Evolutionary conservation across 2,888 invertebrate genomes (phyloP).

Genomic region (Gymnosoma rotundatum): DNA sequence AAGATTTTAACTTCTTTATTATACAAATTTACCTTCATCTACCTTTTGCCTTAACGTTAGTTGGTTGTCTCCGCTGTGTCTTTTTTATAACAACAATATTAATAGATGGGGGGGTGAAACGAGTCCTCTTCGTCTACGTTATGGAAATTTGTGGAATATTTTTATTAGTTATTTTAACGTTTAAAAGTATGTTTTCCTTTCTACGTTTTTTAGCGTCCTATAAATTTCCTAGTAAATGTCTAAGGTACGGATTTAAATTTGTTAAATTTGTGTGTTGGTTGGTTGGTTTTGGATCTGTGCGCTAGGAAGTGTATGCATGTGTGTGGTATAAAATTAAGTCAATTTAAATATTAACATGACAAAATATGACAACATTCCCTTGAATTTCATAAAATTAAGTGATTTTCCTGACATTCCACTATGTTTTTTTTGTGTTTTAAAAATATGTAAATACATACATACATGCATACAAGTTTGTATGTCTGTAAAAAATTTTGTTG

Average conservation of each 20-base stretch:
- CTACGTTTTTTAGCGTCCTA: not conserved
- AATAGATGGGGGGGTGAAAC: too few relatives aligned
- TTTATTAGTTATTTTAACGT: conserved; percentile 7
- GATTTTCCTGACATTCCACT: conserved; percentile 58
- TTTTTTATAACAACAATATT: conserved; percentile 14
- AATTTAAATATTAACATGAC: conserved; percentile 70
- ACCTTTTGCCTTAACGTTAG: conserved; percentile 8
- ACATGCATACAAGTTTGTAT: not conserved
- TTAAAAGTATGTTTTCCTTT: conserved; percentile 10
- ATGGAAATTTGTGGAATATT: conserved; percentile 54
- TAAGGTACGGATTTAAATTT: conserved; percentile 40
- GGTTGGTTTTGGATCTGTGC: not conserved
- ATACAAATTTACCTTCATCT: conserved; percentile 11
- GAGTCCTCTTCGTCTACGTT: conserved; percentile 22
- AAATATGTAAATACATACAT: not conserved
- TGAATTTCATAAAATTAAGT: conserved; percentile 64
- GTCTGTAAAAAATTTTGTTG: not conserved
- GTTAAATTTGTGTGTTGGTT: conserved; percentile 28
- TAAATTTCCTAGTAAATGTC: conserved; percentile 1
- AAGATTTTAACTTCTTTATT: conserved; percentile 24
- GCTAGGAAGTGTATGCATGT: conserved; percentile 1
- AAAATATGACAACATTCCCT: conserved; percentile 66
- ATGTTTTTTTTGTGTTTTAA: conserved; percentile 14
- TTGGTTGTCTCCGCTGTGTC: conserved; percentile 21
- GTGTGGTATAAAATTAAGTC: conserved; percentile 65